Evolutionary conservation across 2,888 invertebrate species (phyloP).

Genomic region (Argynnis bischoffii): DNA sequence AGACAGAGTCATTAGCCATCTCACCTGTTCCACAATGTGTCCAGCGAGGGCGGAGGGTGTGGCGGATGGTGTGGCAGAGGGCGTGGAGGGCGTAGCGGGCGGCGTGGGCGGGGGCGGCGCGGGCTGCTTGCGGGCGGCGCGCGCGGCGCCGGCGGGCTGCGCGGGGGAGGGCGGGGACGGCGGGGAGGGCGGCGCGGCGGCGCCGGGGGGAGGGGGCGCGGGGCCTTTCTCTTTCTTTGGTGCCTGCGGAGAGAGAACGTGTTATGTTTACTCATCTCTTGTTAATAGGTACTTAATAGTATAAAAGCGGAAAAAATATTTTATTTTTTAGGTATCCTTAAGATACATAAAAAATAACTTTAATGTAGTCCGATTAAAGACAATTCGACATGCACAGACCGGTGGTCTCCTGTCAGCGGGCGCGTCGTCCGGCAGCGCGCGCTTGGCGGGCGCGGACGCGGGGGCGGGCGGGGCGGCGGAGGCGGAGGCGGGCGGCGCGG

Average conservation of each 20-base stretch:
- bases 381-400: slow-evolving; percentile 64
- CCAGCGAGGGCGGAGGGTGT: slow-evolving; percentile 57
- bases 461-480: slow-evolving; percentile 34
- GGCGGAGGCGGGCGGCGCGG: slow-evolving; percentile 36
- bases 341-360: neutral
- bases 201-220: slow-evolving; percentile 86
- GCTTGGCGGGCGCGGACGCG: slow-evolving; percentile 55
- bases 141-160: slow-evolving; percentile 43
- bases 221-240: slow-evolving; percentile 92
- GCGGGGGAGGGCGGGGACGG: slow-evolving; percentile 43
- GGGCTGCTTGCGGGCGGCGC: slow-evolving; percentile 60
- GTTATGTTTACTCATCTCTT: neutral
- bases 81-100: slow-evolving; percentile 43
- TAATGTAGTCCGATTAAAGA: neutral
- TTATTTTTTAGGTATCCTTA: no score
- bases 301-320: no score
- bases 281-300: no score
- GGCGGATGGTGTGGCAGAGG: no score
- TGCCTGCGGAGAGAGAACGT: slow-evolving; percentile 65
- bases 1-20: neutral
- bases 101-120: slow-evolving; percentile 84
- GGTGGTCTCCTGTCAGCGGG: slow-evolving; percentile 91
- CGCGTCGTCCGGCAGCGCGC: slow-evolving; percentile 72
- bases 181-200: slow-evolving; percentile 44
- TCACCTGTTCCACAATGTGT: slow-evolving; percentile 65